phyloP scores from a whole-genome alignment of 1,140 invertebrate species.

The Stratiolaelaps scimitus region DNA sequence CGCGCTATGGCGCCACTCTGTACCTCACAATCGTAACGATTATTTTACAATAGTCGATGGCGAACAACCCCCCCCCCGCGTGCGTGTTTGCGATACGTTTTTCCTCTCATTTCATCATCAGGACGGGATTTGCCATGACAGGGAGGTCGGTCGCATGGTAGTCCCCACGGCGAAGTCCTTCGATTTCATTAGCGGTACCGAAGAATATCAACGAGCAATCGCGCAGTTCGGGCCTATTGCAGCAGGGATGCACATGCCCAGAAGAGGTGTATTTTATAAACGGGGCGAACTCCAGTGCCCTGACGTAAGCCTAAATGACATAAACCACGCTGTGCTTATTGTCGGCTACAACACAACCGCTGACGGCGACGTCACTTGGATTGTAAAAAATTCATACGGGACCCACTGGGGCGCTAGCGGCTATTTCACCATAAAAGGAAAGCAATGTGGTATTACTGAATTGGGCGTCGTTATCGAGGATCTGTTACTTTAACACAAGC shows the following conservation, averaged over 20 bases:
- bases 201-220: background rate
- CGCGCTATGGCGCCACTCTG: too few species aligned
- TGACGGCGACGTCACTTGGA: background rate
- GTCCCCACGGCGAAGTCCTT: background rate
- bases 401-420: background rate
- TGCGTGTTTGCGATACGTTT: too few species aligned
- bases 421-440: background rate
- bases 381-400: background rate
- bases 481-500: too few species aligned
- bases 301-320: background rate
- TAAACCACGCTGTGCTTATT: background rate
- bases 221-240: background rate
- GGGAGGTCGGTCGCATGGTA: background rate
- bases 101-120: too few species aligned
- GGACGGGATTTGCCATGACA: too few species aligned
- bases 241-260: background rate
- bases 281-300: background rate
- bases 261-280: background rate
- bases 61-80: too few species aligned
- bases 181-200: background rate
- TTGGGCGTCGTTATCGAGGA: conserved; percentile 14
- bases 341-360: conserved; percentile 12
- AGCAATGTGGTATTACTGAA: background rate
- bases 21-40: too few species aligned
- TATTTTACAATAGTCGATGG: too few species aligned